phyloP scores from a whole-genome alignment of 1,140 invertebrate species.

The Drosophila ercepeae region DNA sequence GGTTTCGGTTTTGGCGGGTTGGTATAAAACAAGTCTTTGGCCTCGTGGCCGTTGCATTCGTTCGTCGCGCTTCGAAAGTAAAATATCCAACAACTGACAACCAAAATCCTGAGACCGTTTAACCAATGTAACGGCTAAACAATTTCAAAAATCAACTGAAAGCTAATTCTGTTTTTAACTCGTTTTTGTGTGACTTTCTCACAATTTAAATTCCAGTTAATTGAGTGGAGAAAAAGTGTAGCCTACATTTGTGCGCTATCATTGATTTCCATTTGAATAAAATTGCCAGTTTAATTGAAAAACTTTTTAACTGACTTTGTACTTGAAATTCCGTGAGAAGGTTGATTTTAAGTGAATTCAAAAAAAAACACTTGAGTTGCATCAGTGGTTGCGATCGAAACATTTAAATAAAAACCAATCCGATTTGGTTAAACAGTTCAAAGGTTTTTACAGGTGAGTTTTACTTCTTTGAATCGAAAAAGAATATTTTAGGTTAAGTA shows the following conservation, averaged over 20 bases:
- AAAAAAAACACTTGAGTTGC: slow-evolving; percentile 6
- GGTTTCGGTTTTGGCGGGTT: slow-evolving; percentile 48
- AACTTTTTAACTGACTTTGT: slow-evolving; percentile 45
- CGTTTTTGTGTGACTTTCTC: background rate
- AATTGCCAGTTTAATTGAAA: slow-evolving; percentile 36
- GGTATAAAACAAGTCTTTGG: slow-evolving; percentile 68
- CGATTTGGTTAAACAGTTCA: background rate
- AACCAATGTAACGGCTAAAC: slow-evolving; percentile 5
- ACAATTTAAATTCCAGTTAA: slow-evolving; percentile 9
- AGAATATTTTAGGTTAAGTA: too few relatives aligned
- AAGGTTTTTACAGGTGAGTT: background rate
- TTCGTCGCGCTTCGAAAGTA: slow-evolving; percentile 72
- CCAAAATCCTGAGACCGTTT: slow-evolving; percentile 12
- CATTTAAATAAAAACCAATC: background rate
- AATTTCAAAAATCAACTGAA: slow-evolving; percentile 24
- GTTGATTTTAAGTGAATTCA: slow-evolving; percentile 8
- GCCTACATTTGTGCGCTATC: slow-evolving; percentile 21
- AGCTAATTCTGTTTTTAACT: slow-evolving; percentile 26
- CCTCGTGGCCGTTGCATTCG: slow-evolving; percentile 55
- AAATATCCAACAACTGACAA: slow-evolving; percentile 28
- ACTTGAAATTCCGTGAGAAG: slow-evolving; percentile 10
- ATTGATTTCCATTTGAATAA: background rate
- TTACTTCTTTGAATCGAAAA: background rate
- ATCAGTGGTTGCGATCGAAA: slow-evolving; percentile 11
- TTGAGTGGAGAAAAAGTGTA: slow-evolving; percentile 19